Conservation (phyloP, 2,888 invertebrate species). For the Lepas anatifera region DNA sequence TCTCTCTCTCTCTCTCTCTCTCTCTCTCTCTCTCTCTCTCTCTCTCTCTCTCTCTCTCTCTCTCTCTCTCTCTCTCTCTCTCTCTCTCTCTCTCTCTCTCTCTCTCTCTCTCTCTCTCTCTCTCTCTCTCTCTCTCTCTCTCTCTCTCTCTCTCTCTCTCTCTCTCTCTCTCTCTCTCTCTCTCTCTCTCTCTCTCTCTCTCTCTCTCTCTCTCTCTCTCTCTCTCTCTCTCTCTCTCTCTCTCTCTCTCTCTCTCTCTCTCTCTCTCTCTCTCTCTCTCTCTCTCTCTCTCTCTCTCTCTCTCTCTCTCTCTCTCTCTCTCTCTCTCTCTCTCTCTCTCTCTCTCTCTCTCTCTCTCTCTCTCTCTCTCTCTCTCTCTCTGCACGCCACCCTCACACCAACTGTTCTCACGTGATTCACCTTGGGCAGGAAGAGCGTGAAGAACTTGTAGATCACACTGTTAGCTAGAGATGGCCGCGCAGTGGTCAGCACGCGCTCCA, state of each 20-base stretch:
- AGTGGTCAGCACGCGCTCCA: constrained; percentile 7
- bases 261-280: neutral
- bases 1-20: too few species aligned
- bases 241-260: too few species aligned
- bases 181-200: constrained; percentile 7
- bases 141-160: constrained; percentile 8
- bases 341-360: constrained; percentile 2
- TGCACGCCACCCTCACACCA: too few species aligned
- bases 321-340: neutral
- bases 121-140: constrained; percentile 7
- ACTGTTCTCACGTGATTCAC: constrained; percentile 27
- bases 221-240: neutral
- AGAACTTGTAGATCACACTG: constrained; percentile 35
- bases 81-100: constrained; percentile 5
- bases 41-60: constrained; percentile 5
- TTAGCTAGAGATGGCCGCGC: constrained; percentile 35
- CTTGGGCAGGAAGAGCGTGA: constrained; percentile 36
- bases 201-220: neutral
- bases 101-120: neutral
- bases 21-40: neutral
- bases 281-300: neutral
- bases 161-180: neutral
- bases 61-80: constrained; percentile 12
- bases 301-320: neutral
- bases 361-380: constrained; percentile 2